Evolutionary conservation across 2,113 vertebrate genomes (phyloP), one percentile per base, ranked within the genome.

Genomic region (Phycodurus eques): DNA sequence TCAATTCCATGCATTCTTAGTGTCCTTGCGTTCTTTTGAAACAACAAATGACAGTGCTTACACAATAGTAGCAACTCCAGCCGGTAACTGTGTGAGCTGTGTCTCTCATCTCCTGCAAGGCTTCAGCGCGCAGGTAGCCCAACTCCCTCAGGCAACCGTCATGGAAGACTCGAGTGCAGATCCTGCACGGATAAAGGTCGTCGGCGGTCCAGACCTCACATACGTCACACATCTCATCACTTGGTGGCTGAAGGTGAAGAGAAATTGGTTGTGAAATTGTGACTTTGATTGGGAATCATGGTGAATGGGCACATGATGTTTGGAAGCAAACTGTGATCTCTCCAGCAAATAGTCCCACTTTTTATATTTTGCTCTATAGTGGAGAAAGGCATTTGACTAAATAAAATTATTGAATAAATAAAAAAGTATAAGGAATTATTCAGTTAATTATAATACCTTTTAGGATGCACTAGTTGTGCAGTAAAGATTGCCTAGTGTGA

Each of bases 11-110:
- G 20, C 19, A 56, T 56, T 22, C 53, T 56, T 11, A n/a, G n/a
- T 44, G 7, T 56, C 3, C 12, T 1, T 47, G 35, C 6, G 22
- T 74, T 33, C 61, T 70, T 47, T 20, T 22, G 57, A 11, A 42
- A 47, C 59, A 71, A 54, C 19, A 13, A 49, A 44, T 49, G 42
- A 67, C 1, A 13, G 12, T 43, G 92, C 96, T 96, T 90, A 98
- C 97, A 33, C 96, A 99, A 87, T 96, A 96, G 91, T 97, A 95
- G 92, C 97, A 99, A 92, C 97, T 98, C 97, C 96, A 99, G 82
- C 97, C 97, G 0, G 91, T 93, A 57, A 95, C 92, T 0, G 95
- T 95, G 88, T 96, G 96, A 0, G 97, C 96, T 0, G 91, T 93
- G 74, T 97, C 95, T 0, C 89, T 94, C 94, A 97, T 92, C 83